Conservation (phyloP, 2,113 vertebrate species). For the Myiozetetes cayanensis region DNA sequence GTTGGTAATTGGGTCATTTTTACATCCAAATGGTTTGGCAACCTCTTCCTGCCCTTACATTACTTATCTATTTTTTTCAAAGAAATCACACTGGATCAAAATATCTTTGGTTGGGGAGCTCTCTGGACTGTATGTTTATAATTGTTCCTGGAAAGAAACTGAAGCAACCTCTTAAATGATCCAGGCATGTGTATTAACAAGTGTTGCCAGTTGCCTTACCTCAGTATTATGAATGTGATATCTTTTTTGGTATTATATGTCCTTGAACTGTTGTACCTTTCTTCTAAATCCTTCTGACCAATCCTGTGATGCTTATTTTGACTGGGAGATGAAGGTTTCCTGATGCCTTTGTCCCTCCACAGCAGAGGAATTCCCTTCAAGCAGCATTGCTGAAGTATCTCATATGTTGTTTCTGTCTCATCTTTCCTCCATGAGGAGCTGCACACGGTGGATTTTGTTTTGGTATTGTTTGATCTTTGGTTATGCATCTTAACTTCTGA, state of each 20-base stretch:
- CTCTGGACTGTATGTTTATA: neutral
- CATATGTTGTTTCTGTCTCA: neutral
- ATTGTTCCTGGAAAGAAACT: neutral
- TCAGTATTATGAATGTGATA: neutral
- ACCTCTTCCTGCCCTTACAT: neutral
- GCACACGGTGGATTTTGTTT: neutral
- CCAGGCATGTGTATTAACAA: neutral
- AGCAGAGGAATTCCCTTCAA: neutral
- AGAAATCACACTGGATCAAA: neutral
- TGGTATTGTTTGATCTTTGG: neutral
- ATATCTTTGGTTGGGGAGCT: neutral
- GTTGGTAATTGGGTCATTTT: slow-evolving; percentile 60
- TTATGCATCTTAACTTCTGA: neutral
- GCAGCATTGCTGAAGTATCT: neutral
- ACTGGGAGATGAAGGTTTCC: neutral
- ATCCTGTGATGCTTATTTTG: neutral
- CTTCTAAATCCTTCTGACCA: neutral
- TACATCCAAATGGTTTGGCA: neutral
- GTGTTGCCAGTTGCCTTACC: neutral
- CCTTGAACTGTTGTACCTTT: neutral
- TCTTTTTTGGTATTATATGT: neutral
- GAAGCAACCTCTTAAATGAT: neutral
- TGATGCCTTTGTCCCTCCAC: neutral
- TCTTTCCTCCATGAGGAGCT: neutral
- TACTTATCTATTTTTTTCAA: neutral